phyloP scores from a whole-genome alignment of 1,140 invertebrate species.

The Aphelenchoides besseyi region DNA sequence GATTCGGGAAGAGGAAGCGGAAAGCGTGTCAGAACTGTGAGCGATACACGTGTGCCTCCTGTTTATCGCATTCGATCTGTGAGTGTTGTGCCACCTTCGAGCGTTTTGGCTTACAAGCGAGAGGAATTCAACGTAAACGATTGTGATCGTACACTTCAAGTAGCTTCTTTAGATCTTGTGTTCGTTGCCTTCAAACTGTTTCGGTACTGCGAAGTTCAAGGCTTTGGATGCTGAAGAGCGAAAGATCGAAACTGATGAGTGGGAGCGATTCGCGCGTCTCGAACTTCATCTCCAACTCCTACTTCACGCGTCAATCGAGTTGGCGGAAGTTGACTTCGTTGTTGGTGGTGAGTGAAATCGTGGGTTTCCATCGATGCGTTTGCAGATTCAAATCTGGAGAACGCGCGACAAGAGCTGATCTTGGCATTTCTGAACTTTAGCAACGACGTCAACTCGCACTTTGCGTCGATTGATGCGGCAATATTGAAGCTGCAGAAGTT shows the following conservation, averaged over 20 bases:
- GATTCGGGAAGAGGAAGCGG: background rate
- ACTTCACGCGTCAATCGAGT: background rate
- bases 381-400: background rate
- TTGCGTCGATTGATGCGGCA: background rate
- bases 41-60: background rate
- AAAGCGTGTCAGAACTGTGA: background rate
- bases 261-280: background rate
- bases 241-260: background rate
- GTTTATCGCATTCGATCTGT: background rate
- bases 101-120: background rate
- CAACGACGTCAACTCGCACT: background rate
- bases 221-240: background rate
- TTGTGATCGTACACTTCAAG: background rate
- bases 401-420: background rate
- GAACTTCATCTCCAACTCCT: background rate
- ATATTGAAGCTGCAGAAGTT: background rate
- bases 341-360: background rate
- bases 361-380: background rate
- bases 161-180: background rate
- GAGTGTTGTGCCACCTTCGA: background rate
- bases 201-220: background rate
- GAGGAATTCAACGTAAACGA: background rate
- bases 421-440: background rate
- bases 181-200: background rate
- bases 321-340: background rate